Evolutionary conservation across 37 sponge, comb jelly and placozoan species (phyloP).

Genomic region (Cladorhizidae sp.): DNA sequence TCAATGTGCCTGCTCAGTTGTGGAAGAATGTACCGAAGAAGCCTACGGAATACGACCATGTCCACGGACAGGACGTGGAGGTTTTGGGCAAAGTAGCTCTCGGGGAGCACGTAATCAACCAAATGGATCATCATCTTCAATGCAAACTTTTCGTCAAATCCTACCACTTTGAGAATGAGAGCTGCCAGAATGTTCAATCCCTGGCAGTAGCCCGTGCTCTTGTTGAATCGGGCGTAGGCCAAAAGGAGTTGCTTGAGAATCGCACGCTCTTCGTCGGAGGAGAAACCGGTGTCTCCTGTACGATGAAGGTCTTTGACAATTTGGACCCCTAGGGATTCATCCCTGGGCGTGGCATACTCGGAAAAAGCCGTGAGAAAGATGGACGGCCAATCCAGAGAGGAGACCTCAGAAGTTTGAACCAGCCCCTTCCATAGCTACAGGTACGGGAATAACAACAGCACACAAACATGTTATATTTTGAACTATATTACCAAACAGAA

Average conservation of each 20-base stretch:
- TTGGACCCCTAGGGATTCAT: constrained; percentile 62
- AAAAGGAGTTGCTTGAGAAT: constrained; percentile 77
- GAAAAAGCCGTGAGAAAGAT: constrained; percentile 56
- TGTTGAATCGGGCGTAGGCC: constrained; percentile 88
- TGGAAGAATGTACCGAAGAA: constrained; percentile 71
- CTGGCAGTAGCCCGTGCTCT: constrained; percentile 86
- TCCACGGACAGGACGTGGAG: constrained; percentile 79
- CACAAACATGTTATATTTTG: too few relatives aligned
- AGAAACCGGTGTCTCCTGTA: constrained; percentile 69
- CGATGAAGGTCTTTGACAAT: constrained; percentile 85
- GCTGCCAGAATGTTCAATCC: constrained; percentile 91
- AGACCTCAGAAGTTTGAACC: constrained; percentile 25
- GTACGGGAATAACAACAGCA: background rate
- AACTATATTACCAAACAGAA: too few relatives aligned
- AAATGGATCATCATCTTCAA: constrained; percentile 85
- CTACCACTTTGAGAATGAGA: constrained; percentile 80
- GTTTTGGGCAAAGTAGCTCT: constrained; percentile 88
- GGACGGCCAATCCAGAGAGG: constrained; percentile 68
- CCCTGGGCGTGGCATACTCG: constrained; percentile 73
- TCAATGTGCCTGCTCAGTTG: constrained; percentile 75
- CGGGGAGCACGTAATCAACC: constrained; percentile 79
- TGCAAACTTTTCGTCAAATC: constrained; percentile 68
- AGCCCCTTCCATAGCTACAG: constrained; percentile 62
- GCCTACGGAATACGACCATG: constrained; percentile 77
- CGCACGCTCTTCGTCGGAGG: constrained; percentile 62